Conservation (phyloP, 2,797 vertebrate genomes). For the Anguilla pacifica region DNA sequence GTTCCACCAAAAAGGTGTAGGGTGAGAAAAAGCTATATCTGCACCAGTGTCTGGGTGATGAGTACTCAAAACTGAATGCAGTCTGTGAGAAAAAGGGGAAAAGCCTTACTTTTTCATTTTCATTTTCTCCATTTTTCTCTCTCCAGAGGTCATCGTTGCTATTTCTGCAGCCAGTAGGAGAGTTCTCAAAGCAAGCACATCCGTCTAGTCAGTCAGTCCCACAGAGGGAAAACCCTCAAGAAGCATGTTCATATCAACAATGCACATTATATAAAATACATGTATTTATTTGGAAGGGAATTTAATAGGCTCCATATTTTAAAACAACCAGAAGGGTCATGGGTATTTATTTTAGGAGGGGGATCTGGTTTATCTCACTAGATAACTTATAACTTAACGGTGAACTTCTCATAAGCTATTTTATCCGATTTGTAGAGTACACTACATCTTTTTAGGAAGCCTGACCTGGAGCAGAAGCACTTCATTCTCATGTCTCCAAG, state of each 20-base stretch:
- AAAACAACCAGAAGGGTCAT: background rate
- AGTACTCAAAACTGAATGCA: background rate
- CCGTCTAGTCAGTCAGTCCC: background rate
- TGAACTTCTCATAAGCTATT: background rate
- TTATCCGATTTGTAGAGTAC: background rate
- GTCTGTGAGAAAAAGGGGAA: background rate
- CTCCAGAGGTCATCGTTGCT: background rate
- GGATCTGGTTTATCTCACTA: background rate
- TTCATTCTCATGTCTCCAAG: background rate
- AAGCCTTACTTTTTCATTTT: background rate
- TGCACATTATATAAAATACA: background rate
- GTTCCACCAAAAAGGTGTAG: too few relatives aligned
- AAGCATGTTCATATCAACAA: background rate
- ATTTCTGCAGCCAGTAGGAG: background rate
- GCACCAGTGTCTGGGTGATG: background rate
- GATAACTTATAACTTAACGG: background rate
- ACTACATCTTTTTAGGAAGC: background rate
- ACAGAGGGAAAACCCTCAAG: background rate
- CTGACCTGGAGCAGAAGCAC: background rate
- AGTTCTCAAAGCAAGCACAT: background rate
- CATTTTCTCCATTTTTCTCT: background rate
- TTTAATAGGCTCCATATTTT: background rate
- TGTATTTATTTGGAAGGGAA: background rate
- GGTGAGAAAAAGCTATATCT: background rate
- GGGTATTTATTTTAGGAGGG: background rate